Evolutionary conservation across 2,113 vertebrate species (phyloP), one percentile per base, ranked within the genome.

Genomic region (Coreoperca whiteheadi): DNA sequence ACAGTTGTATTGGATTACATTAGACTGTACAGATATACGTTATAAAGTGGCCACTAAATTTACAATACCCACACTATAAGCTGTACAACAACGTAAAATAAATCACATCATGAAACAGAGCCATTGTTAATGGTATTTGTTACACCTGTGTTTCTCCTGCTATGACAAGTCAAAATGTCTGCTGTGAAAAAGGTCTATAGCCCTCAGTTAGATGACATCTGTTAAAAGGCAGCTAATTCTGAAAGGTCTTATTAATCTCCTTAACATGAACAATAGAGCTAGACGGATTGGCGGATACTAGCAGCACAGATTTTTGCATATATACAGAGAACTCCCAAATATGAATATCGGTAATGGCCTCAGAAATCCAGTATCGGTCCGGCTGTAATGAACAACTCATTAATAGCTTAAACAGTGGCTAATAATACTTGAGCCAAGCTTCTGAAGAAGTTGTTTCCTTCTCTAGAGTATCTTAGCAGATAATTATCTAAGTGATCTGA

Each of bases 401-500:
- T n/a, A 61, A 32, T 2, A 30, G 25, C 54, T 23, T 63, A 12
- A 14, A 41, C 3, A 2, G 18, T 59, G 34, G 50, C 16, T 66
- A 8, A 50, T 25, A 32, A 37, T 46, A 46, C 30, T 15, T 21
- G 15, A 72, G 43, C 8, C 14, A 65, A 12, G 15, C 21, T 50
- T 30, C 32, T 28, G 25, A 57, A 69, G 69, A 73, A 10, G 15
- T 12, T 30, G 28, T 79, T 60, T 78, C 53, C 23, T 43, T 20
- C 60, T 57, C 32, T 14, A 0, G 10, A 71, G 51, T 10, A 32
- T 53, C 18, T 64, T 53, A 34, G 11, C n/a, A 72, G 18, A 43
- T 74, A 79, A 79, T 61, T 48, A 61, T 39, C 23, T 1, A 28
- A 15, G 6, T 15, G 30, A 69, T 4, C 46, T 43, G 39, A 41